Percentiles rank a stretch among this genome's conserved stretches.
Conservation (phyloP, 1,140 invertebrate species). For the Sipha flava region DNA sequence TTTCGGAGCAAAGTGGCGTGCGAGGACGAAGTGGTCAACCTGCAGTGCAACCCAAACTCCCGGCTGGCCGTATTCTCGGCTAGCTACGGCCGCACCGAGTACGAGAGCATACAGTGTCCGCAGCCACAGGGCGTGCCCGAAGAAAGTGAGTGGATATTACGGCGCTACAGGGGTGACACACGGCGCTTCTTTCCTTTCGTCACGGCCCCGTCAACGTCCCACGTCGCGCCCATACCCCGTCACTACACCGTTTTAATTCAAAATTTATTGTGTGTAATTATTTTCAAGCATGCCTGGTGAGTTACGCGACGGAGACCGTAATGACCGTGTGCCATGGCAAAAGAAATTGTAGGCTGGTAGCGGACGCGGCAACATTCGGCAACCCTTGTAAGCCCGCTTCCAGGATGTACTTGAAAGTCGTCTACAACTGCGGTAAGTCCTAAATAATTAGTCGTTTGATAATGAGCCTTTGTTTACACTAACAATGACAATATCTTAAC, state of each 20-base stretch:
- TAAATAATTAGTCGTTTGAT: not conserved
- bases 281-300: constrained; percentile 71
- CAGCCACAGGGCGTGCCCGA: constrained; percentile 74
- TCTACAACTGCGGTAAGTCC: constrained; percentile 87
- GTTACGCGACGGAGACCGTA: constrained; percentile 77
- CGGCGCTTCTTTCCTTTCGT: no score
- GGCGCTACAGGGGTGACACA: no score
- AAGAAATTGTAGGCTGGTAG: constrained; percentile 68
- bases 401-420: constrained; percentile 80
- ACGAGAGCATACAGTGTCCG: constrained; percentile 80
- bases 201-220: no score
- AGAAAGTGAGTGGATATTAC: constrained; percentile 80
- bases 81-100: constrained; percentile 77
- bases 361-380: constrained; percentile 75
- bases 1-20: constrained; percentile 85
- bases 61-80: constrained; percentile 84
- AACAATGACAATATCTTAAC: not conserved
- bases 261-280: not conserved
- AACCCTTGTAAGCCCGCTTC: constrained; percentile 74
- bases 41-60: constrained; percentile 70
- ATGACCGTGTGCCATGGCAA: constrained; percentile 84
- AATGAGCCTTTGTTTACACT: not conserved
- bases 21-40: constrained; percentile 74
- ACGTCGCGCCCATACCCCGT: no score
- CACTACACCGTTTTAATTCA: not conserved